Base-by-base conservation (phyloP, 2,888 invertebrate genomes). In the Sialis fuliginosa region DNA sequence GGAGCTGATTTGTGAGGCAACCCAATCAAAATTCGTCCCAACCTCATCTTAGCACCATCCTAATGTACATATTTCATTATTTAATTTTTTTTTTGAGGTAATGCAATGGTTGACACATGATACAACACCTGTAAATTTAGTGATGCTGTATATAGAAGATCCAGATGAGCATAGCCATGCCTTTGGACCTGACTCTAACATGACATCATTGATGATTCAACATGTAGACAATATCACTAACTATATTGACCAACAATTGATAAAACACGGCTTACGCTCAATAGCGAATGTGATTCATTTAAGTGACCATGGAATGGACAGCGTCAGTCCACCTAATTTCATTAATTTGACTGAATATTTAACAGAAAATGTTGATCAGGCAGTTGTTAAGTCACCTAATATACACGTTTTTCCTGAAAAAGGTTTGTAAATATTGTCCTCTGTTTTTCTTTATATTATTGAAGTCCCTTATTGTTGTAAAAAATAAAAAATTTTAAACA, bases 261-360 rank as follows among this genome's bases (percentile, higher is more conserved):
- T 66, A 47, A 54, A 63, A 12, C 55, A 67, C 48, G 63, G 68
- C 22, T 60, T 82, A 44, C 56, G 60, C 5, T 63, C 71, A 32
- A 66, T 67, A 52, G 68, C 76, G 1, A 80, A 82, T 58, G 66
- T 84, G 1, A 69, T 84, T 48, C 69, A 83, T 50, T 60, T 81
- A 40, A 81, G 81, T 62, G 83, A 84, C 61, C 85, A 85, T 62
- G 84, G 85, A 10, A 78, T 82, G 75, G 60, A 69, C 2, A 62
- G 65, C 30, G 74, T 80, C 0, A 68, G 61, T 1, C 61, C 67
- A 10, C 60, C 67, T 4, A 61, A 66, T 52, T 70, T 77, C 52
- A 70, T 79, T 35, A 69, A 77, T 58, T 60, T 77, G 22, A 68
- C 70, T 1, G 61, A 67, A 33, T 70, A 68, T 53, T 60, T 77